These are phyloP conservation scores for Paguma larvata DNA, from an alignment of 2,797 vertebrate genomes.

Conservation along the genomic window DNA sequence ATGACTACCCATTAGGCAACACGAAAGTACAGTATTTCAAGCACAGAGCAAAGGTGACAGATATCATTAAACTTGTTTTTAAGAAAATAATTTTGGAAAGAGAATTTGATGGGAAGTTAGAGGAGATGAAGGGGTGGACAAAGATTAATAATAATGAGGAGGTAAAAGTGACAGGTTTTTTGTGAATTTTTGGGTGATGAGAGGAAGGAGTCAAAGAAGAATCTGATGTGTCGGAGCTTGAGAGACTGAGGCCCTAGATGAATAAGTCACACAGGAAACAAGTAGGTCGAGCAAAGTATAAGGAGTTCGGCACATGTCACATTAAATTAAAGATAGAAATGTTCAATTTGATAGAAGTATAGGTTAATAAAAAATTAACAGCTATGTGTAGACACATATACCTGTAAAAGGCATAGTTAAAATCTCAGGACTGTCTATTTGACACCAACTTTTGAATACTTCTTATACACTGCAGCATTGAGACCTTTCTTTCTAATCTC, in stretches of 20 bases:
- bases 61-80: not conserved
- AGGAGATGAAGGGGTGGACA: not conserved
- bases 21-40: not conserved
- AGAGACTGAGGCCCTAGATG: not conserved
- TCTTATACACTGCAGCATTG: not conserved
- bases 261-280: not conserved
- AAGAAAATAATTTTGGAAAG: slow-evolving; percentile 1
- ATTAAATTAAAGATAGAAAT: not conserved
- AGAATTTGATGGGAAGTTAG: not conserved
- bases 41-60: not conserved
- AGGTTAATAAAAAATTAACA: not conserved
- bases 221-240: not conserved
- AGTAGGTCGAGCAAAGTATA: not conserved
- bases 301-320: not conserved
- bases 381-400: not conserved
- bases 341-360: not conserved
- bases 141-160: not conserved
- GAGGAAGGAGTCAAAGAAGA: not conserved
- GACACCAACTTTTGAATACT: not conserved
- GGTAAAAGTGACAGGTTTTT: not conserved
- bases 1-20: not conserved
- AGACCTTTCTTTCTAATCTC: not conserved
- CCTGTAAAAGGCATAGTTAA: not conserved
- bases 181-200: not conserved
- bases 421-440: not conserved